These are phyloP conservation scores for Tarsius wallacei DNA, from an alignment of 2,797 vertebrate species.

Conservation along the genomic window DNA sequence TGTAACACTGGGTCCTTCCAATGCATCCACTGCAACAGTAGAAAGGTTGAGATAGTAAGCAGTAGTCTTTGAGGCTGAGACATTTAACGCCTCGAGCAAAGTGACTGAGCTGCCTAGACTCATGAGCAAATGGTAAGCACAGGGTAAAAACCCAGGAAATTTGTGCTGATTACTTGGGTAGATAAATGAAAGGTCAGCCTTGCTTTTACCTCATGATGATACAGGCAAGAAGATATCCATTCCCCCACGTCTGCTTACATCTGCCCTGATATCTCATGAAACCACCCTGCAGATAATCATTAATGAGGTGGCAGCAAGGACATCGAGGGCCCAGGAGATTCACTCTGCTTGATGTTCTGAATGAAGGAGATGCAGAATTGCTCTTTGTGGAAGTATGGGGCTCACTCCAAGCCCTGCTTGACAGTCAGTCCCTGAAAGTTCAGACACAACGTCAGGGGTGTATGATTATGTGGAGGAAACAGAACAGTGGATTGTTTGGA, in stretches of 20 bases:
- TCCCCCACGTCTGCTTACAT: slow-evolving; percentile 69
- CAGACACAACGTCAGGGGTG: neutral
- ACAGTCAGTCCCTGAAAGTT: neutral
- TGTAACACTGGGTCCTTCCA: neutral
- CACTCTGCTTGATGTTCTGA: slow-evolving; percentile 80
- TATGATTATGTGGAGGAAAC: neutral
- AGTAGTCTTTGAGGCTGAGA: neutral
- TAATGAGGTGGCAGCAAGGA: slow-evolving; percentile 81
- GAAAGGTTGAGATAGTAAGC: neutral
- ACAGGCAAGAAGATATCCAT: slow-evolving; percentile 46
- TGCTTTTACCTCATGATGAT: slow-evolving; percentile 30
- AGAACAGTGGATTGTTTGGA: neutral
- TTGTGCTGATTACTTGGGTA: slow-evolving; percentile 38
- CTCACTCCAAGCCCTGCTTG: neutral
- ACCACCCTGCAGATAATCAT: slow-evolving; percentile 72
- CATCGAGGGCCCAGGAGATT: slow-evolving; percentile 55
- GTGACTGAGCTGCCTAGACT: neutral
- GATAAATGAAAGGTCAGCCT: slow-evolving; percentile 57
- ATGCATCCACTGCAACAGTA: neutral
- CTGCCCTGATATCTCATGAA: slow-evolving; percentile 84
- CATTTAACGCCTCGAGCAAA: neutral
- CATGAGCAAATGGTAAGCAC: neutral
- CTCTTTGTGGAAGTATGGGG: neutral
- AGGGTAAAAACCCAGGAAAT: neutral
- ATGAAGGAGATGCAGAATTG: slow-evolving; percentile 67